Evolutionary conservation across 2,113 vertebrate genomes (phyloP).

Genomic region (Elephas maximus): DNA sequence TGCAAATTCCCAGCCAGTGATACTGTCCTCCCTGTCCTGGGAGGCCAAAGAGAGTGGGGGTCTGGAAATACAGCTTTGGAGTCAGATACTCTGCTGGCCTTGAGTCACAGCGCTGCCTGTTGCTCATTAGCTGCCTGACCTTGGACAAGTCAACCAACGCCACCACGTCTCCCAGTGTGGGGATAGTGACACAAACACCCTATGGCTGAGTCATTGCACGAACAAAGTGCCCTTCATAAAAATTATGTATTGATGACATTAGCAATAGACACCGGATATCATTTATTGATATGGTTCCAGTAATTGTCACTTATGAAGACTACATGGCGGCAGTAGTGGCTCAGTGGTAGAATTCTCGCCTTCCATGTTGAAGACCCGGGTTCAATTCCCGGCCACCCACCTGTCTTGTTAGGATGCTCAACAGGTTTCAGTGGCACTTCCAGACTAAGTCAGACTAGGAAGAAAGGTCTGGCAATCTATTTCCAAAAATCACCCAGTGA

Average conservation of each 20-base stretch:
- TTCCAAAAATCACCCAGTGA: not conserved
- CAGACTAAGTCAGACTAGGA: not conserved
- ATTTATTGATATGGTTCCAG: too few species aligned
- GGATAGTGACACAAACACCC: too few species aligned
- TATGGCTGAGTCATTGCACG: not conserved
- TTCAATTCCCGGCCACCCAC: too few species aligned
- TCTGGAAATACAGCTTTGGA: rapidly evolving
- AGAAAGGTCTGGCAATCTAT: not conserved
- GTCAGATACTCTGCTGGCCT: not conserved
- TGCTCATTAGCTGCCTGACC: rapidly evolving
- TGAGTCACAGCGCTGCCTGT: rapidly evolving
- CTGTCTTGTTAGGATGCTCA: too few species aligned
- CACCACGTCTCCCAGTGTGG: not conserved
- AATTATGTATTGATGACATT: too few species aligned
- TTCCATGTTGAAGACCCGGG: too few species aligned
- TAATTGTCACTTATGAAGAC: too few species aligned
- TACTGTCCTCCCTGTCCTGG: not conserved
- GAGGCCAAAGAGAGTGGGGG: rapidly evolving
- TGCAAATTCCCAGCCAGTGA: not conserved
- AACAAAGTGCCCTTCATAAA: not conserved
- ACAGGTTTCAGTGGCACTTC: too few species aligned
- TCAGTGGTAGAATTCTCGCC: too few species aligned
- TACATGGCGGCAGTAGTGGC: too few species aligned
- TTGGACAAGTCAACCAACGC: too few species aligned
- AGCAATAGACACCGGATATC: too few species aligned